Evolutionary conservation across 2,113 vertebrate genomes (phyloP), one percentile per base, ranked within the genome.

Genomic region (Semnornis frantzii): DNA sequence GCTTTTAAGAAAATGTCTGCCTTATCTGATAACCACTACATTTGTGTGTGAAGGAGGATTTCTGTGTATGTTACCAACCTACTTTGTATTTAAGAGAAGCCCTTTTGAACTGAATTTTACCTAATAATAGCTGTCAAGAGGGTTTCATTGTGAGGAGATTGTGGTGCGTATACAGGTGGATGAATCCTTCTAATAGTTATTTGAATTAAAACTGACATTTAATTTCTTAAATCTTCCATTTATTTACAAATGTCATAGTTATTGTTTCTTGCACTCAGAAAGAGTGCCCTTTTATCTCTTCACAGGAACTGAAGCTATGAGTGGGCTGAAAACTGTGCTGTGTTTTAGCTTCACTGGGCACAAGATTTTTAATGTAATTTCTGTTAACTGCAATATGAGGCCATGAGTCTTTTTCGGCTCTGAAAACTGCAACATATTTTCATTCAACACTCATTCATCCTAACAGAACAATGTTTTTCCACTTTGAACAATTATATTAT

Each of bases 51-150:
- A 57, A 54, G 77, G 54, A 52, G 31, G 21, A 54, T 95, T 95
- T 94, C 58, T 52, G 25, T 74, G 16, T 39, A 62, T 58, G n/a
- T 76, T 71, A 50, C 52, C 31, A 76, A 39, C 42, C 12, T 79
- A 72, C 12, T 90, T 93, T 92, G 13, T 87, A 48, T 74, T 85
- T 95, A 70, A 96, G 57, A 75, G 37, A 77, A 80, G 33, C 18
- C 50, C 23, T 93, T 85, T 54, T 73, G 68, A 87, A 66, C 50
- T 63, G 31, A 93, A 59, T 87, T 91, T 39, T 70, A 74, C 12
- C n/a, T 76, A 74, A 48, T 44, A 89, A 25, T 60, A 87, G 63
- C 37, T 78, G 33, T 58, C 58, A 85, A 78, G 37, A 82, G 31
- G 25, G 87, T 93, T 74, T 70, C 66, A 34, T 57, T 39, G 58